Evolutionary conservation across 2,888 invertebrate species (phyloP).

Genomic region (Drosophila siamana): DNA sequence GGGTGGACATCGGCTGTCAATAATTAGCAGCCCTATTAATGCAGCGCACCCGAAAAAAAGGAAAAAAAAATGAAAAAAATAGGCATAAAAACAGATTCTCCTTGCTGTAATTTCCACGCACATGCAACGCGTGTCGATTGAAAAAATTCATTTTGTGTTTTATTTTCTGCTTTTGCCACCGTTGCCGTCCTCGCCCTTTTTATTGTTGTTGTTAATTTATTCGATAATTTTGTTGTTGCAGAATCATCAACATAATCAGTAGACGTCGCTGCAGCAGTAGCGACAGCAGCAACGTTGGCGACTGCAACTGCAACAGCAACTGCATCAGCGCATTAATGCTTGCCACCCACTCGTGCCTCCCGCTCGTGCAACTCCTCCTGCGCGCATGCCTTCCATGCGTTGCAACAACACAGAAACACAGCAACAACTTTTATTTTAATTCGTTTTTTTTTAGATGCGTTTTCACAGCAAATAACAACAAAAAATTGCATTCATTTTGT

Average conservation of each 20-base stretch:
- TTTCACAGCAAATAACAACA: constrained; percentile 23
- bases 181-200: neutral
- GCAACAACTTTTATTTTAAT: constrained; percentile 27
- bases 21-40: constrained; percentile 78
- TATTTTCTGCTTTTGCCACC: constrained; percentile 20
- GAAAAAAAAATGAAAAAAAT: neutral
- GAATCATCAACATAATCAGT: constrained; percentile 70
- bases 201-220: constrained; percentile 60
- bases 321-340: constrained; percentile 26
- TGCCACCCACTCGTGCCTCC: neutral
- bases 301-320: constrained; percentile 19
- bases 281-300: constrained; percentile 16
- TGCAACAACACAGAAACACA: constrained; percentile 30
- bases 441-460: constrained; percentile 71
- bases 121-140: constrained; percentile 50
- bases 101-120: constrained; percentile 41
- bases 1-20: constrained; percentile 51
- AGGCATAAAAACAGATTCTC: neutral
- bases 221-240: constrained; percentile 58
- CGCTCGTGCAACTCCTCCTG: constrained; percentile 28
- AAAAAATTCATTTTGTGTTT: constrained; percentile 40
- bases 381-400: constrained; percentile 54
- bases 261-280: constrained; percentile 34
- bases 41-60: constrained; percentile 18
- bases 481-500: constrained; percentile 46